Evolutionary conservation across 2,888 invertebrate species (phyloP).

Genomic region (Rosalia funebris): DNA sequence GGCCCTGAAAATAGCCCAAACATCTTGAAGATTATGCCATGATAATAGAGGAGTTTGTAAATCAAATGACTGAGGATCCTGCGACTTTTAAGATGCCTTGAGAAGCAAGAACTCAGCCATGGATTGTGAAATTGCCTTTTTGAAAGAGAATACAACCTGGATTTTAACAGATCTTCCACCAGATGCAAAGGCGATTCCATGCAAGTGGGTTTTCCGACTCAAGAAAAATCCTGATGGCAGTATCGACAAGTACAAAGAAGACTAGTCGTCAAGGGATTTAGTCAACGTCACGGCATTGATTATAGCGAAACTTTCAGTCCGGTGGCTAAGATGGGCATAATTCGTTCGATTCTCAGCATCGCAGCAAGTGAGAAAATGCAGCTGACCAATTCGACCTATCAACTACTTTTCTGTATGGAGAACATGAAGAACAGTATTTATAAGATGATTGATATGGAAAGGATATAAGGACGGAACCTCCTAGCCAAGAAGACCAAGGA

Average conservation of each 20-base stretch:
- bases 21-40: no score
- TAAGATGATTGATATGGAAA: not conserved
- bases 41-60: no score
- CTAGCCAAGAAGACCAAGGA: not conserved
- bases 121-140: slow-evolving; percentile 31
- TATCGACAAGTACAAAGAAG: not conserved
- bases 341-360: not conserved
- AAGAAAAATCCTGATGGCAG: not conserved
- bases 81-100: no score
- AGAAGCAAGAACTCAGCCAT: no score
- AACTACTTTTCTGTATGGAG: not conserved
- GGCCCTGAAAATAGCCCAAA: no score
- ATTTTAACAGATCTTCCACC: not conserved
- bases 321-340: slow-evolving; percentile 5
- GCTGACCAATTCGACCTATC: not conserved
- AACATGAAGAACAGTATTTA: not conserved
- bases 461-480: no score
- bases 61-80: no score
- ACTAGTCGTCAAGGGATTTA: slow-evolving; percentile 3
- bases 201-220: slow-evolving; percentile 17
- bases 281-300: slow-evolving; percentile 10
- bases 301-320: slow-evolving; percentile 11
- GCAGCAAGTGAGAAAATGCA: not conserved
- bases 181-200: slow-evolving; percentile 32
- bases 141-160: slow-evolving; percentile 12